Evolutionary conservation across 2,797 vertebrate genomes (phyloP).

Genomic region (Lemur catta): DNA sequence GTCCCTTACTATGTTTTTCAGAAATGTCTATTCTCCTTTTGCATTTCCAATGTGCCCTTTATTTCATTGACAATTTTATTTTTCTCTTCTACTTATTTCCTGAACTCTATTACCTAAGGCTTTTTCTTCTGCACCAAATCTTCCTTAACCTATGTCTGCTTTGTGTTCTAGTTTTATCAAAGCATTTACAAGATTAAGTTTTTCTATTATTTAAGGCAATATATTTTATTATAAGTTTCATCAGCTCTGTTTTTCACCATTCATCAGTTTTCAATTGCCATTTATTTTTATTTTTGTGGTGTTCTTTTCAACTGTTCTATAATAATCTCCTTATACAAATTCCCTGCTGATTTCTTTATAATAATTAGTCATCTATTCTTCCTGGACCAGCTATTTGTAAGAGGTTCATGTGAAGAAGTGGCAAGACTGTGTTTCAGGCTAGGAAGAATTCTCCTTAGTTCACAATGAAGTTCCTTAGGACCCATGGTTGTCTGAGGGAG

Average conservation of each 20-base stretch:
- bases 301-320: not conserved
- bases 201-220: not conserved
- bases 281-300: not conserved
- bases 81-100: constrained; percentile 11
- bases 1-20: not conserved
- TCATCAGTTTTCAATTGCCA: not conserved
- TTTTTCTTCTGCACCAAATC: not conserved
- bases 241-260: not conserved
- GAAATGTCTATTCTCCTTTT: not conserved
- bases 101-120: not conserved
- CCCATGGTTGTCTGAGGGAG: not conserved
- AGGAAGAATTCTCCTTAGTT: not conserved
- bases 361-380: not conserved
- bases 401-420: not conserved
- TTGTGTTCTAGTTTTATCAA: not conserved
- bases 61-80: not conserved
- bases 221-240: not conserved
- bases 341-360: not conserved
- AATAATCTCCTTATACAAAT: not conserved
- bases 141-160: not conserved
- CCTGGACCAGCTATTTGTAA: not conserved
- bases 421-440: not conserved
- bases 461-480: not conserved
- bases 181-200: not conserved
- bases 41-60: not conserved